A percentile compares a stretch with the other conserved stretches of the same genome.
Evolutionary conservation across 2,113 vertebrate species (phyloP).

Genomic region (Brachirus orientalis): DNA sequence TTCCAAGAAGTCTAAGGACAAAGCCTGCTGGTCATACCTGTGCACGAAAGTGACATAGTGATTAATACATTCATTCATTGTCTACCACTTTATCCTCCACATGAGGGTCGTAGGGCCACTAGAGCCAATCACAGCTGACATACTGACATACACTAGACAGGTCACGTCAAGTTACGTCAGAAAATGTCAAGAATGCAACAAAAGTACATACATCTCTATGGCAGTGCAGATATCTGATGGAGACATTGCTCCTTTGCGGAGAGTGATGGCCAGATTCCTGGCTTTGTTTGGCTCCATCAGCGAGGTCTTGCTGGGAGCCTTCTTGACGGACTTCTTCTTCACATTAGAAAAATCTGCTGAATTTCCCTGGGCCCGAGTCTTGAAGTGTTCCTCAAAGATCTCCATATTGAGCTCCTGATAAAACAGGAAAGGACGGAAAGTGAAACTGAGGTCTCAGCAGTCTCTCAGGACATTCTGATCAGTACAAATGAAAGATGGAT

Average conservation of each 20-base stretch:
- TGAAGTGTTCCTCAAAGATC: slow-evolving; percentile 93
- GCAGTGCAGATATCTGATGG: slow-evolving; percentile 88
- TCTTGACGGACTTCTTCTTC: slow-evolving; percentile 84
- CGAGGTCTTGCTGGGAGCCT: slow-evolving; percentile 86
- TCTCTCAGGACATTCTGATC: not conserved
- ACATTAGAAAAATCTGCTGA: slow-evolving; percentile 76
- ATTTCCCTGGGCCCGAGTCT: slow-evolving; percentile 91
- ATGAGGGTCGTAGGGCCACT: too few species aligned
- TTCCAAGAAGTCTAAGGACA: slow-evolving; percentile 94
- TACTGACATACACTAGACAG: too few species aligned
- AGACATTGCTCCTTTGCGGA: slow-evolving; percentile 89
- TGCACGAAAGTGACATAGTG: not conserved
- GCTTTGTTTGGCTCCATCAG: slow-evolving; percentile 93
- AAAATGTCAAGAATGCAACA: not conserved
- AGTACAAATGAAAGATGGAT: not conserved
- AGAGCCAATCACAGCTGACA: too few species aligned
- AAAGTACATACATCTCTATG: slow-evolving; percentile 87
- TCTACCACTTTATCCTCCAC: too few species aligned
- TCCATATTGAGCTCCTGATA: slow-evolving; percentile 94
- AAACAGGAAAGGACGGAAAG: not conserved
- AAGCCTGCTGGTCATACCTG: slow-evolving; percentile 90
- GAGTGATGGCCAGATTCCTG: slow-evolving; percentile 96
- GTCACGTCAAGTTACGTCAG: too few species aligned
- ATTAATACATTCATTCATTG: too few species aligned
- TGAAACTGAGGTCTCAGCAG: too few species aligned